These are phyloP conservation scores for Erpobdella octoculata DNA, from an alignment of 2,888 invertebrate species.

Conservation along the genomic window DNA sequence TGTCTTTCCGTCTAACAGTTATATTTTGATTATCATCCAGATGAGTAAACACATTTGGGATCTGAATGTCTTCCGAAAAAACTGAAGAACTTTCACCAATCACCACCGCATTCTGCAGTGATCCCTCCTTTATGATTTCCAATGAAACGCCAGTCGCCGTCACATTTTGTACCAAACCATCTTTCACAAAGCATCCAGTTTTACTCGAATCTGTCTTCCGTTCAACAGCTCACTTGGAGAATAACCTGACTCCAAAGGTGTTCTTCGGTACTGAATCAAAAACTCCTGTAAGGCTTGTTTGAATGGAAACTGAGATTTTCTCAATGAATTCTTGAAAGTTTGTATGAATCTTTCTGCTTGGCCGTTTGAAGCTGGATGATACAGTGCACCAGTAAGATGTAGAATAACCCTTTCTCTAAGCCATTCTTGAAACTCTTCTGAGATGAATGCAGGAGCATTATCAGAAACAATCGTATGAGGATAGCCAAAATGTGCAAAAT, in stretches of 20 bases:
- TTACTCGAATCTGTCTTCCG: no score
- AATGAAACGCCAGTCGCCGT: no score
- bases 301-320: not conserved
- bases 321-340: conserved; percentile 14
- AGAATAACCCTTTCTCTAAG: not conserved
- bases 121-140: no score
- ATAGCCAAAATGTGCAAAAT: conserved; percentile 7
- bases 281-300: not conserved
- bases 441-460: conserved; percentile 1
- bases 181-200: no score
- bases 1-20: no score
- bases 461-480: not conserved
- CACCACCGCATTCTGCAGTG: no score
- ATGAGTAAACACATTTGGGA: no score
- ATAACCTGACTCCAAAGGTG: not conserved
- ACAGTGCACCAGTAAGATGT: conserved; percentile 12
- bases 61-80: no score
- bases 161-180: no score
- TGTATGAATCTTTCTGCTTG: conserved; percentile 16
- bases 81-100: no score
- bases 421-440: conserved; percentile 14
- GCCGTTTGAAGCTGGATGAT: conserved; percentile 20
- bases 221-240: conserved; percentile 17
- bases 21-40: no score
- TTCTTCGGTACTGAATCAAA: conserved; percentile 17